Evolutionary conservation across 1,140 invertebrate species (phyloP).

Genomic region (Solen grandis): DNA sequence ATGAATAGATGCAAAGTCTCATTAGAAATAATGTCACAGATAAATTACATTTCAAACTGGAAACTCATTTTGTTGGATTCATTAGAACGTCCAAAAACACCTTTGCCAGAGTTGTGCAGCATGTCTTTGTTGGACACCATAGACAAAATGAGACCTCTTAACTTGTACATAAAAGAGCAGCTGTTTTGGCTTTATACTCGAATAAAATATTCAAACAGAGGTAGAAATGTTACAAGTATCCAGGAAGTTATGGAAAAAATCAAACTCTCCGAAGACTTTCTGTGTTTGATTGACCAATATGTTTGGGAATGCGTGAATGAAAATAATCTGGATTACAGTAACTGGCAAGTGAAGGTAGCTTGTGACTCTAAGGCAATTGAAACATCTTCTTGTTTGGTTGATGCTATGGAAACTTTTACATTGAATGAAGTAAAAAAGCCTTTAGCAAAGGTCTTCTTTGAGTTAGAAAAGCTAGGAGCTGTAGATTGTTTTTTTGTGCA

Average conservation of each 20-base stretch:
- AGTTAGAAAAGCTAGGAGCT: conserved; percentile 18
- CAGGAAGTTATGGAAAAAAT: conserved; percentile 44
- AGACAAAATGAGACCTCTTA: conserved; percentile 41
- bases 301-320: conserved; percentile 19
- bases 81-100: conserved; percentile 39
- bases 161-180: conserved; percentile 32
- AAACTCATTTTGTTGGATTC: conserved; percentile 61
- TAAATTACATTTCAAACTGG: conserved; percentile 65
- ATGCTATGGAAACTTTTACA: conserved; percentile 35
- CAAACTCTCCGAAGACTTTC: conserved; percentile 9
- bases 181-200: conserved; percentile 67
- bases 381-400: conserved; percentile 11
- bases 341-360: conserved; percentile 37
- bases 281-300: conserved; percentile 43
- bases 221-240: conserved; percentile 49
- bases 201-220: conserved; percentile 55
- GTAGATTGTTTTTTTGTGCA: conserved; percentile 30
- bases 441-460: conserved; percentile 33
- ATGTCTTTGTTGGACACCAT: conserved; percentile 44
- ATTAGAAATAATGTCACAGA: conserved; percentile 31
- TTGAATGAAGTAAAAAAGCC: conserved; percentile 1
- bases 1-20: conserved; percentile 35
- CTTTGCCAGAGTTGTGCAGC: conserved; percentile 30
- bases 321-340: not conserved
- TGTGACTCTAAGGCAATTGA: conserved; percentile 19